Conservation (phyloP, 64 coral and sea anemone genomes). For the Montipora capricornis region DNA sequence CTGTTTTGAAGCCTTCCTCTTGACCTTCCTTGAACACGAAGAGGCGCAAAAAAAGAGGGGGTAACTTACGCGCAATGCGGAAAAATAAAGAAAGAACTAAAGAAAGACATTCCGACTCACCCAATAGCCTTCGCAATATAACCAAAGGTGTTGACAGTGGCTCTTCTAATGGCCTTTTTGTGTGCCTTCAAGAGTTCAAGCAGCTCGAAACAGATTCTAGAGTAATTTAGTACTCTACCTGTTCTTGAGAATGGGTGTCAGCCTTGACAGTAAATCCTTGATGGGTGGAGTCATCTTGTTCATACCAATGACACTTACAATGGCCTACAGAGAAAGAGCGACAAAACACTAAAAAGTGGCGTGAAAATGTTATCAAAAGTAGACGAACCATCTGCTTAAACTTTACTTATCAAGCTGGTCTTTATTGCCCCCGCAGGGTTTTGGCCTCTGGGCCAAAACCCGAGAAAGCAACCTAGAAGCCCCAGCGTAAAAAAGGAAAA, state of each 20-base stretch:
- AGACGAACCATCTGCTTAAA: too few relatives aligned
- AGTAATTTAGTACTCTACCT: conserved; percentile 48
- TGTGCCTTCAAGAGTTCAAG: conserved; percentile 97
- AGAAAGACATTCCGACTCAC: conserved; percentile 40
- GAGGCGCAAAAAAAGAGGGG: too few relatives aligned
- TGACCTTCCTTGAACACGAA: too few relatives aligned
- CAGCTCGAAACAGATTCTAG: conserved; percentile 92
- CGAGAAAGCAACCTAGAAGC: too few relatives aligned
- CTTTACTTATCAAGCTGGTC: too few relatives aligned
- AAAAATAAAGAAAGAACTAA: not conserved
- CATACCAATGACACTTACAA: conserved; percentile 99
- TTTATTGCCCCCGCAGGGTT: too few relatives aligned
- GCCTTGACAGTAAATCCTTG: conserved; percentile 93
- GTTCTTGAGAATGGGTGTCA: conserved; percentile 99
- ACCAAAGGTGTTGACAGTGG: conserved; percentile 99
- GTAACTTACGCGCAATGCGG: not conserved
- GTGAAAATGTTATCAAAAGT: not conserved
- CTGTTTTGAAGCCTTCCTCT: too few relatives aligned
- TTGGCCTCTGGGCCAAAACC: too few relatives aligned
- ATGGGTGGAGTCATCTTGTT: conserved; percentile 99
- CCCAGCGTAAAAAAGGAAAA: too few relatives aligned
- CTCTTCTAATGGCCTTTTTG: conserved; percentile 99
- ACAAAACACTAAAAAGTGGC: not conserved
- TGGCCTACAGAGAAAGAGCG: conserved; percentile 70
- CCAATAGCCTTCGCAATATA: conserved; percentile 99